A percentile compares a stretch with the other conserved stretches of the same genome.
phyloP scores from a whole-genome alignment of 2,888 invertebrate species.

The Cremastobaeus sp. region DNA sequence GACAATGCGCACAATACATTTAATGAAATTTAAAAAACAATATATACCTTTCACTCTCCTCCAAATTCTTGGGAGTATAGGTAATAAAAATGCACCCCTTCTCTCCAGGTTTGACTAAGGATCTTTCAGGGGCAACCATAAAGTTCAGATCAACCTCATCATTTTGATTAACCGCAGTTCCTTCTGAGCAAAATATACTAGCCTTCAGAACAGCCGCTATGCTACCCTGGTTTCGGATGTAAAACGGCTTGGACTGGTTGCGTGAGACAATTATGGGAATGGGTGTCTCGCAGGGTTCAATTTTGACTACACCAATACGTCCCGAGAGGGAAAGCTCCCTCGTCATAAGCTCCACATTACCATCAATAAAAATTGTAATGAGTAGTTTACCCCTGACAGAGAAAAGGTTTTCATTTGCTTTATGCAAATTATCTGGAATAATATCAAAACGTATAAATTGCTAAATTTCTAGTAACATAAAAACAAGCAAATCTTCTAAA shows the following conservation, averaged over 20 bases:
- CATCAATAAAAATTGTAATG: slow-evolving; percentile 57
- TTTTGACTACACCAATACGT: slow-evolving; percentile 65
- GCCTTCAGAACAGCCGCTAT: slow-evolving; percentile 63
- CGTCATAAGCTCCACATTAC: slow-evolving; percentile 64
- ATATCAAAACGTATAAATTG: not conserved
- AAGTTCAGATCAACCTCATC: slow-evolving; percentile 63
- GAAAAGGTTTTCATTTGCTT: slow-evolving; percentile 16
- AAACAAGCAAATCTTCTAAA: too few species aligned
- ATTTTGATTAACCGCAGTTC: not conserved
- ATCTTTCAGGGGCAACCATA: slow-evolving; percentile 65
- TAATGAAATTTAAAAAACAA: too few species aligned
- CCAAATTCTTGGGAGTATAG: slow-evolving; percentile 64
- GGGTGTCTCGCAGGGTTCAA: slow-evolving; percentile 67
- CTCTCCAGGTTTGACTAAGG: slow-evolving; percentile 65
- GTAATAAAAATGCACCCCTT: slow-evolving; percentile 65
- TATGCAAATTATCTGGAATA: slow-evolving; percentile 20
- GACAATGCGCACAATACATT: too few species aligned
- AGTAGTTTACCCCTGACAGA: slow-evolving; percentile 59
- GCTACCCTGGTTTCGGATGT: slow-evolving; percentile 68
- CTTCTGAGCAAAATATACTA: slow-evolving; percentile 27
- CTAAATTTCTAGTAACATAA: too few species aligned
- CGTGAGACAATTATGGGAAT: slow-evolving; percentile 66
- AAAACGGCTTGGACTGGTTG: slow-evolving; percentile 66
- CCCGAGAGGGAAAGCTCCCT: slow-evolving; percentile 68
- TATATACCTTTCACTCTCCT: slow-evolving; percentile 60